Evolutionary conservation across 2,113 vertebrate species (phyloP).

Genomic region (Corythornis madagascariensis): DNA sequence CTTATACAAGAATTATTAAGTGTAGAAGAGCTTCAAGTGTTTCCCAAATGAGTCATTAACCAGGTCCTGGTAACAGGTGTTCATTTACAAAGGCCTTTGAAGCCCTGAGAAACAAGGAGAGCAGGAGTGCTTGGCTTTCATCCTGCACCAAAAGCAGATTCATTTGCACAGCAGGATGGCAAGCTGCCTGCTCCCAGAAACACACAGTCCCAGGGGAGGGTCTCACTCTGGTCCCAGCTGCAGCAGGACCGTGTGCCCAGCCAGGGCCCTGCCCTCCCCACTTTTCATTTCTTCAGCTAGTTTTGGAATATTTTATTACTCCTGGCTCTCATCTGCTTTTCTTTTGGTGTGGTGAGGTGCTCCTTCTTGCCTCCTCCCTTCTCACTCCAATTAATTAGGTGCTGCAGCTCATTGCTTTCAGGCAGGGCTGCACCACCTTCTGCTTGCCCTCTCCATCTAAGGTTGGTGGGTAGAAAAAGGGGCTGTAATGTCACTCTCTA

Average conservation of each 20-base stretch:
- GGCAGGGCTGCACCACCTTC: background rate
- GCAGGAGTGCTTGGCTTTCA: background rate
- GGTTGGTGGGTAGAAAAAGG: background rate
- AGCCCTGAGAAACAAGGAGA: slow-evolving; percentile 10
- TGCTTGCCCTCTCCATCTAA: background rate
- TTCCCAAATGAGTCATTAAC: background rate
- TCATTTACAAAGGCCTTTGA: background rate
- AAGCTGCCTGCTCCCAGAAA: background rate
- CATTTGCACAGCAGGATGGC: slow-evolving; percentile 18
- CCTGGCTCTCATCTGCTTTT: background rate
- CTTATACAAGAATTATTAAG: background rate
- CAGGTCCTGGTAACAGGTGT: background rate
- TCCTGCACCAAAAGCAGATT: background rate
- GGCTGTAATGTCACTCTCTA: background rate
- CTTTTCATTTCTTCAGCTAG: slow-evolving; percentile 26
- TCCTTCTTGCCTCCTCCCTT: background rate
- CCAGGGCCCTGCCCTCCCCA: background rate
- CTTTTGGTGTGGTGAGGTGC: accelerated
- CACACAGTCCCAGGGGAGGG: background rate
- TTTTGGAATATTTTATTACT: slow-evolving; percentile 48
- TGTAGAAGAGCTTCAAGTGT: background rate
- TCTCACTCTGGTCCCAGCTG: background rate
- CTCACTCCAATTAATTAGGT: background rate
- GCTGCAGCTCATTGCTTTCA: background rate
- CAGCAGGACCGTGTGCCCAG: background rate